Evolutionary conservation across 2,888 invertebrate species (phyloP).

Genomic region (Nomada hirtipes): DNA sequence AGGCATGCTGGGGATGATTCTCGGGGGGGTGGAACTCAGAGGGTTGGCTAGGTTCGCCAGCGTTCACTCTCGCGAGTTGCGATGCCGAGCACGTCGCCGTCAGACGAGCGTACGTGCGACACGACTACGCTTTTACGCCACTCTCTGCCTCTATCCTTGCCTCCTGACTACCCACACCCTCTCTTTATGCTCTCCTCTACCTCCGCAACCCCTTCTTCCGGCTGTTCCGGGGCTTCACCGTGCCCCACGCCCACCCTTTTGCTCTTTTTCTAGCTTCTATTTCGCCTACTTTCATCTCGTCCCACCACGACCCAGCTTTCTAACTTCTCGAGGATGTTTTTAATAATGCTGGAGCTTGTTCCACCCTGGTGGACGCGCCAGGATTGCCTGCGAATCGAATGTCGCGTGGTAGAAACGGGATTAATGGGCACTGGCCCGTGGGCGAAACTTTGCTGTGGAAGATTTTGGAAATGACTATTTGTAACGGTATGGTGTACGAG

Average conservation of each 20-base stretch:
- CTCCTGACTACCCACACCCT: conserved; percentile 57
- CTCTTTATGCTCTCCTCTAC: conserved; percentile 47
- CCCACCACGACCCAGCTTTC: conserved; percentile 24
- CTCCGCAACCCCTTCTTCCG: conserved; percentile 47
- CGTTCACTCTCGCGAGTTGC: conserved; percentile 73
- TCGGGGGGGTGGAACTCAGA: conserved; percentile 72
- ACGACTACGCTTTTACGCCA: conserved; percentile 84
- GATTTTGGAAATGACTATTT: neutral
- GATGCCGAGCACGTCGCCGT: conserved; percentile 83
- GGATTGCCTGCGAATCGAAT: neutral
- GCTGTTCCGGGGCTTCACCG: conserved; percentile 42
- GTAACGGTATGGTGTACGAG: too few relatives aligned
- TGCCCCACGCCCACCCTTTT: conserved; percentile 45
- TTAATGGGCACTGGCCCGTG: neutral
- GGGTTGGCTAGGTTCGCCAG: conserved; percentile 74
- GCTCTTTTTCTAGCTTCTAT: conserved; percentile 52
- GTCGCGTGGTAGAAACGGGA: neutral
- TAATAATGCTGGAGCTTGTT: conserved; percentile 28
- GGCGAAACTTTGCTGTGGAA: neutral
- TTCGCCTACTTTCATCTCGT: conserved; percentile 70
- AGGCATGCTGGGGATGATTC: conserved; percentile 65
- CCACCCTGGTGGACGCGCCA: neutral
- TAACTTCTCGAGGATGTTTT: conserved; percentile 33
- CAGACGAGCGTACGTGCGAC: conserved; percentile 84
- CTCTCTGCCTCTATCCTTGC: conserved; percentile 73